These are phyloP conservation scores for Cirrhinus molitorella DNA, from an alignment of 2,797 vertebrate genomes.

Conservation along the genomic window DNA sequence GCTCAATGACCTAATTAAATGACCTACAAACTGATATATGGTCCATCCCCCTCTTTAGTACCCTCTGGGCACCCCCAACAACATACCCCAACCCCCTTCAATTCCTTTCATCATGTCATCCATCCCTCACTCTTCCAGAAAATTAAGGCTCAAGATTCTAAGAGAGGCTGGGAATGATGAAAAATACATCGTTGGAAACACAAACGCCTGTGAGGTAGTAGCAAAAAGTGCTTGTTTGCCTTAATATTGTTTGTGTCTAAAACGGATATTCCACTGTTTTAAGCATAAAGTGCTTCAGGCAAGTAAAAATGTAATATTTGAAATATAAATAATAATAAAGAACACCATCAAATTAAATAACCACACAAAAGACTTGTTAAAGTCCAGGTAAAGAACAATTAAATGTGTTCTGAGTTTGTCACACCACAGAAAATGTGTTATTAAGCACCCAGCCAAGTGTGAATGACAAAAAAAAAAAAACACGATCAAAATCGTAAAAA, in stretches of 20 bases:
- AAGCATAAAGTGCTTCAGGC: not conserved
- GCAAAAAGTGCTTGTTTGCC: not conserved
- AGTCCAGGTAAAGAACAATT: too few relatives aligned
- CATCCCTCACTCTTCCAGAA: not conserved
- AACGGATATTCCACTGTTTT: not conserved
- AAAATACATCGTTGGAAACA: conserved; percentile 12
- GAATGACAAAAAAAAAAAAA: too few relatives aligned
- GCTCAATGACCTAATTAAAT: conserved; percentile 80
- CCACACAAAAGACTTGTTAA: not conserved
- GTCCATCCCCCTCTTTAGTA: conserved; percentile 34
- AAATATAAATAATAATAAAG: too few relatives aligned
- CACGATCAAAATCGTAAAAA: too few relatives aligned
- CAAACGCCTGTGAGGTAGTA: not conserved
- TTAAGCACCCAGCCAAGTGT: too few relatives aligned
- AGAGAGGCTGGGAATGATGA: not conserved
- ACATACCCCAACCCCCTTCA: not conserved
- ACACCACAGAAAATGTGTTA: too few relatives aligned
- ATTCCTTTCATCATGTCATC: conserved; percentile 2
- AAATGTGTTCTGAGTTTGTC: too few relatives aligned
- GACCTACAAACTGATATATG: conserved; percentile 75
- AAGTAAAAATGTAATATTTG: not conserved
- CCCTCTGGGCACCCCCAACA: conserved; percentile 21
- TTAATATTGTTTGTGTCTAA: not conserved
- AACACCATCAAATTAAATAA: not conserved
- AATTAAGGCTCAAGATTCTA: conserved; percentile 9